Evolutionary conservation across 1,140 invertebrate species (phyloP), one percentile per base, ranked within the genome.

Genomic region (Hyles euphorbiae): DNA sequence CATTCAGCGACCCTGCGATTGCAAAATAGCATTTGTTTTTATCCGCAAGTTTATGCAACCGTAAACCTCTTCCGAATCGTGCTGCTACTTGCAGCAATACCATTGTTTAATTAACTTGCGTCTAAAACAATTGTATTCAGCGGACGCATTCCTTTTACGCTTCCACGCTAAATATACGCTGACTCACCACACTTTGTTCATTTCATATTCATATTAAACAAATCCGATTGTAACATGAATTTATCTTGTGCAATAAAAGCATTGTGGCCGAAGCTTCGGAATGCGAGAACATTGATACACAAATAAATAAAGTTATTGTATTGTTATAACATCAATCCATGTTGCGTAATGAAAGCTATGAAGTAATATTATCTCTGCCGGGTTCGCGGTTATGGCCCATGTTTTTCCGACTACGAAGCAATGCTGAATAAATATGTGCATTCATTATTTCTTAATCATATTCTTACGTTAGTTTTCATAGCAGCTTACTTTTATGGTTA

Each of bases 201-300:
- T 64, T 74, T 58, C 60, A 60, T 65, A 70, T 69, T 66, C 68
- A 69, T 60, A 68, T 76, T 61, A 70, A 61, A 71, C 65, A 73
- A 68, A 74, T 76, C 63, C 56, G 70, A 76, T 76, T 74, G 67
- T 67, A 66, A 69, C 65, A 67, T 60, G 68, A 67, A 74, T 77
- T 71, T 68, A 70, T 78, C 65, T 76, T 74, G 62, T 61, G 64
- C 68, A 72, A 76, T 69, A 67, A 72, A 73, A 51, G 67, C 65
- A 70, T 74, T 74, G 69, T 78, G 49, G 55, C 43, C 52, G 56
- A 49, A 51, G 61, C 56, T 58, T 12, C 32, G 47, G 34, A 34
- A 44, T 54, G 12, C 40, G 53, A 44, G 48, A 52, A 53, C 64
- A 61, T 67, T 63, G 58, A 65, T 64, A 70, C 62, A 58, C 59